These are phyloP conservation scores for Stichodactyla mertensii DNA, from an alignment of 64 coral and sea anemone species.

Conservation along the genomic window DNA sequence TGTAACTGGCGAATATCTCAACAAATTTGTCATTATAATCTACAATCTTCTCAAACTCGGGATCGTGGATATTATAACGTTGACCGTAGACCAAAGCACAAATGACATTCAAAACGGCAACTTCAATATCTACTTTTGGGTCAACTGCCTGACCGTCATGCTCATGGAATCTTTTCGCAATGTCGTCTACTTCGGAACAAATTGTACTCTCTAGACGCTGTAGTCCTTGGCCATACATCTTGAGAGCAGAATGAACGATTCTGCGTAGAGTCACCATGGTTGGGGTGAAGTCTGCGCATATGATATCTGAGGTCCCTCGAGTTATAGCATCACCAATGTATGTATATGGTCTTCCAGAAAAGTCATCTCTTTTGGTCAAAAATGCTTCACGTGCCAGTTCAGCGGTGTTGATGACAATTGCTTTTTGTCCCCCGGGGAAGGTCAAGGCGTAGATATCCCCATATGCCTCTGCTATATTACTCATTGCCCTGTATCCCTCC, in stretches of 20 bases:
- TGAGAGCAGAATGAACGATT: constrained; percentile 50
- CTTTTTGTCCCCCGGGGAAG: constrained; percentile 25
- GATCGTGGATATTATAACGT: constrained; percentile 36
- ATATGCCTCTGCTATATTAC: constrained; percentile 42
- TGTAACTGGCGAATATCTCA: constrained; percentile 50
- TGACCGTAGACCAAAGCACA: constrained; percentile 53
- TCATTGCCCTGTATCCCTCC: constrained; percentile 28
- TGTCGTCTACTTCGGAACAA: constrained; percentile 24
- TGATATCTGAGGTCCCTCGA: constrained; percentile 36
- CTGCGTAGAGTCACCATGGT: constrained; percentile 51
- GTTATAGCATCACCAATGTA: constrained; percentile 46
- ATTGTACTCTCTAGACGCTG: constrained; percentile 9
- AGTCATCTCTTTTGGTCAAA: constrained; percentile 30
- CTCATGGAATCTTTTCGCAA: constrained; percentile 17
- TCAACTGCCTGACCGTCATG: constrained; percentile 34
- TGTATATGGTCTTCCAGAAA: constrained; percentile 27
- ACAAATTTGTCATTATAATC: constrained; percentile 42
- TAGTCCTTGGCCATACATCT: constrained; percentile 30
- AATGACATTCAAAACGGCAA: constrained; percentile 50
- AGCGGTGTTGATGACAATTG: constrained; percentile 34
- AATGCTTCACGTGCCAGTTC: constrained; percentile 51
- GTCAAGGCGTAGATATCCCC: constrained; percentile 44
- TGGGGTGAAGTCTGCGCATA: constrained; percentile 41
- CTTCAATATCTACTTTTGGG: constrained; percentile 35
- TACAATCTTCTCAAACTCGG: constrained; percentile 51